These are phyloP conservation scores for Galaxea fascicularis DNA, from an alignment of 92 coral and sea anemone species.

Conservation along the genomic window DNA sequence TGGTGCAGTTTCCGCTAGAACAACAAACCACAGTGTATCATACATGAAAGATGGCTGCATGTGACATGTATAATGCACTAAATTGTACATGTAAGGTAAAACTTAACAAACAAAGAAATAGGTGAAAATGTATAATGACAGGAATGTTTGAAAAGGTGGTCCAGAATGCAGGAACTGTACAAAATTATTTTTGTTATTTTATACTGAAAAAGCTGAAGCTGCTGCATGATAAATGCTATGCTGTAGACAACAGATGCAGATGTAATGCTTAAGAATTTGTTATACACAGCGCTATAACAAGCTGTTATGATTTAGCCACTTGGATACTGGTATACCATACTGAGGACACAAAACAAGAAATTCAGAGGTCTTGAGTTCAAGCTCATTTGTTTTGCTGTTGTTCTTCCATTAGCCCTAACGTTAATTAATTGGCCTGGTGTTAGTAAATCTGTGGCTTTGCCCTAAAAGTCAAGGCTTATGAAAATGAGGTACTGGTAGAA, in stretches of 20 bases:
- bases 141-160: too few species aligned
- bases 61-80: neutral
- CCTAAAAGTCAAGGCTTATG: too few species aligned
- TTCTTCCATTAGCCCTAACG: too few species aligned
- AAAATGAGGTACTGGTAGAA: too few species aligned
- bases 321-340: too few species aligned
- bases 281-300: neutral
- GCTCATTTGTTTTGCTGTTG: too few species aligned
- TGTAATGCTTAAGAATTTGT: neutral
- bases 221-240: constrained; percentile 26
- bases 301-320: neutral
- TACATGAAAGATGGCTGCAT: neutral
- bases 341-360: too few species aligned
- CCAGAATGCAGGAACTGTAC: neutral
- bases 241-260: constrained; percentile 43
- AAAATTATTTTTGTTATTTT: too few species aligned
- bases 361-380: too few species aligned
- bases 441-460: too few species aligned
- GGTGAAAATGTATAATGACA: too few species aligned
- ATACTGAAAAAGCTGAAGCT: neutral
- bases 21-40: neutral
- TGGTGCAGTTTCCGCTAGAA: constrained; percentile 93
- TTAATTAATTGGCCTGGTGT: too few species aligned
- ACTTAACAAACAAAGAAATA: neutral
- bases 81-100: neutral